These are phyloP conservation scores for Perca fluviatilis DNA, from an alignment of 2,113 vertebrate genomes.

Conservation along the genomic window DNA sequence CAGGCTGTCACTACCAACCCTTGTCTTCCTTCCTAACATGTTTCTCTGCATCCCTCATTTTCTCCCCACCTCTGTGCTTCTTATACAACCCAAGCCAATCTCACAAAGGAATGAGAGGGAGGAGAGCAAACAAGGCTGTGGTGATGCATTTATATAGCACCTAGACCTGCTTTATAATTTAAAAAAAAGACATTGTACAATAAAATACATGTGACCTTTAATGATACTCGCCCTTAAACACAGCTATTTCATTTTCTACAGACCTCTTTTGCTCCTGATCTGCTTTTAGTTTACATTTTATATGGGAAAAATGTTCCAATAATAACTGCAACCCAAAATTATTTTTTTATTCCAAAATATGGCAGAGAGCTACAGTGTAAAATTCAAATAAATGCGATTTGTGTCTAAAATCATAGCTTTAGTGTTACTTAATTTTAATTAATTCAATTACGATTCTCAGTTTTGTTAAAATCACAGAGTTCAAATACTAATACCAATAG, in stretches of 20 bases:
- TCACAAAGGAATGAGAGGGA: conserved; percentile 57
- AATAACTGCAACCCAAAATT: neutral
- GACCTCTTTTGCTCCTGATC: neutral
- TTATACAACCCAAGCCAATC: conserved; percentile 25
- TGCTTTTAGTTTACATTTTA: neutral
- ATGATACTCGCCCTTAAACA: too few species aligned
- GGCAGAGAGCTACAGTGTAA: neutral
- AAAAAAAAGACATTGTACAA: too few species aligned
- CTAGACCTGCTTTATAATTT: too few species aligned
- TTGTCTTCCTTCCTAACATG: conserved; percentile 9
- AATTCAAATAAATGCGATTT: neutral
- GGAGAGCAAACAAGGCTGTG: conserved; percentile 52
- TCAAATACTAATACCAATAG: neutral
- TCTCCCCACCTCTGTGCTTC: conserved; percentile 23
- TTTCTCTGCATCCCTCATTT: conserved; percentile 10
- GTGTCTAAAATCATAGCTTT: too few species aligned
- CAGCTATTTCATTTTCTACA: neutral
- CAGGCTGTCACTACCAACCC: conserved; percentile 23
- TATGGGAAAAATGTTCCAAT: neutral
- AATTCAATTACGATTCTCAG: too few species aligned
- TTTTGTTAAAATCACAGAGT: too few species aligned
- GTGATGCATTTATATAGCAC: conserved; percentile 15
- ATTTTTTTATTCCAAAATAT: neutral
- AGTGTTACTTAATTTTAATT: too few species aligned
- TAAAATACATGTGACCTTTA: too few species aligned